Conservation (phyloP, 2,797 vertebrate species). For the Todus mexicanus region DNA sequence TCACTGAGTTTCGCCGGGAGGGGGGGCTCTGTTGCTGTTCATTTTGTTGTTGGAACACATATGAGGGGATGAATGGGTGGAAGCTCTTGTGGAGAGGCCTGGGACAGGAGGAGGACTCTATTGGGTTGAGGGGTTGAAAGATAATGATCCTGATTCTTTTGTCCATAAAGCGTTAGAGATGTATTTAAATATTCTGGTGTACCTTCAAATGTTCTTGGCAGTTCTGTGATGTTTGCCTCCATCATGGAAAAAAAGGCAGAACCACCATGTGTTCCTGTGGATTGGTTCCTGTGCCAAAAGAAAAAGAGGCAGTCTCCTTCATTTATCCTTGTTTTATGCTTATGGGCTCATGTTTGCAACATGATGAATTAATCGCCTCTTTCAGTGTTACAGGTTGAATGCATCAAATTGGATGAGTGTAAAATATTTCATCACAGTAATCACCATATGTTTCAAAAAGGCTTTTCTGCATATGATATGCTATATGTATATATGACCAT, state of each 20-base stretch:
- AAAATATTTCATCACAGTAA: background rate
- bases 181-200: background rate
- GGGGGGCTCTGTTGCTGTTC: background rate
- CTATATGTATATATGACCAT: background rate
- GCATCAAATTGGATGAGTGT: background rate
- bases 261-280: background rate
- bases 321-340: background rate
- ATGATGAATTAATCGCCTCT: background rate
- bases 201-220: background rate
- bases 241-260: background rate
- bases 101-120: background rate
- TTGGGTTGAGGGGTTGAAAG: background rate
- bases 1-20: accelerated
- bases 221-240: background rate
- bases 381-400: background rate
- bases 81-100: background rate
- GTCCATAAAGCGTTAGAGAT: accelerated
- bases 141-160: background rate
- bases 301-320: background rate
- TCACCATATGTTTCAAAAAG: background rate
- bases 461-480: background rate
- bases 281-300: background rate
- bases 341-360: background rate
- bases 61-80: background rate
- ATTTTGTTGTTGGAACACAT: background rate